Evolutionary conservation across 2,888 invertebrate species (phyloP), one percentile per base, ranked within the genome.

Genomic region (Elysia crispata): DNA sequence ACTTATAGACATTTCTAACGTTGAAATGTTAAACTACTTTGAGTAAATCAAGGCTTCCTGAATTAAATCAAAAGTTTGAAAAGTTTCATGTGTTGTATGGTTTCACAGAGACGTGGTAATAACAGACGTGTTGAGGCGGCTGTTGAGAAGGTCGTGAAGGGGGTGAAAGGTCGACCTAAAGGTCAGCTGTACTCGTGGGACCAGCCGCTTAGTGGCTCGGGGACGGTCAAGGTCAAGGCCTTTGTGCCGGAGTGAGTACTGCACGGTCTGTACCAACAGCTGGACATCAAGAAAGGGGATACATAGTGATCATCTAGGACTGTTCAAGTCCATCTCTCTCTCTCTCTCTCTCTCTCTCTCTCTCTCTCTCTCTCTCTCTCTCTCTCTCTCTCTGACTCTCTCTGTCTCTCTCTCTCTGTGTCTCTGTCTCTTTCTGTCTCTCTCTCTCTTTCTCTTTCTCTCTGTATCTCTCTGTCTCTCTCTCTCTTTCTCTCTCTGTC

Each of bases 291-390:
- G n/a, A n/a, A n/a, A n/a, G n/a, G n/a, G n/a, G n/a, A n/a, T n/a
- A n/a, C n/a, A n/a, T n/a, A n/a, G n/a, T n/a, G n/a, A n/a, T n/a
- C n/a, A n/a, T n/a, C n/a, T n/a, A n/a, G n/a, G n/a, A 15, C 6
- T 60, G 5, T n/a, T 60, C 60, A 70, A 54, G 15, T 69, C 30
- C n/a, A 30, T 75, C 30, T 76, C 67, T 66, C 77, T 77, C 77
- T 69, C 31, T 77, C 72, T 70, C 77, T 77, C 77, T 77, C 77
- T 69, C 60, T 31, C 30, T 77, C 57, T 77, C 77, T 70, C 60
- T 77, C 77, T 77, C 41, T 77, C 70, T 70, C 33, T 77, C 69
- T 77, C 78, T 78, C 49, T 78, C 67, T 78, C 78, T 72, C 41
- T 62, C 62, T 72, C 62, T 70, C 60, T 78, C 62, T 78, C 60